Evolutionary conservation across 2,888 invertebrate species (phyloP).

Genomic region (Tubiluchus corallicola): DNA sequence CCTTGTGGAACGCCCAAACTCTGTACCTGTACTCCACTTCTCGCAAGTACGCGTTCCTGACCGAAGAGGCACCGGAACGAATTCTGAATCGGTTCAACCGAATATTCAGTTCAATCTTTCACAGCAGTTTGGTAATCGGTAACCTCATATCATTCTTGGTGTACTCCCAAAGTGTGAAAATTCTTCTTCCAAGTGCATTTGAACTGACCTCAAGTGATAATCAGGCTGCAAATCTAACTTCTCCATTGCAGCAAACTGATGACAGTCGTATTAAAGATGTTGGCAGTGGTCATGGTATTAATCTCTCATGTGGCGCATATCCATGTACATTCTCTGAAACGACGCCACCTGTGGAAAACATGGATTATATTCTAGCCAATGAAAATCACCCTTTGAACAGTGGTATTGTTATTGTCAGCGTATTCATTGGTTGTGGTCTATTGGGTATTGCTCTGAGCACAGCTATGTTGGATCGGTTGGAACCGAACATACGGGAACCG

Average conservation of each 20-base stretch:
- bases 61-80: neutral
- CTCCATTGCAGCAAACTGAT: too few species aligned
- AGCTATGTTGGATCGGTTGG: neutral
- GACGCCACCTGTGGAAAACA: neutral
- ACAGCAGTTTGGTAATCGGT: neutral
- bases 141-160: neutral
- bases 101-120: neutral
- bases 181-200: neutral
- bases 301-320: too few species aligned
- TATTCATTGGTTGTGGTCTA: neutral
- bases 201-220: neutral
- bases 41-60: neutral
- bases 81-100: neutral
- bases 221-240: neutral
- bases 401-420: neutral
- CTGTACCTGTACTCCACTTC: neutral
- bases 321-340: neutral
- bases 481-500: slow-evolving; percentile 1
- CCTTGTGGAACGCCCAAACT: neutral
- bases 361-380: neutral
- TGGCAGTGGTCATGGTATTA: too few species aligned
- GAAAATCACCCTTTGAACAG: neutral
- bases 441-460: slow-evolving; percentile 1
- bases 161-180: neutral
- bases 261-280: too few species aligned